phyloP scores from a whole-genome alignment of 2,797 vertebrate genomes.

The Austrolebias charrua region DNA sequence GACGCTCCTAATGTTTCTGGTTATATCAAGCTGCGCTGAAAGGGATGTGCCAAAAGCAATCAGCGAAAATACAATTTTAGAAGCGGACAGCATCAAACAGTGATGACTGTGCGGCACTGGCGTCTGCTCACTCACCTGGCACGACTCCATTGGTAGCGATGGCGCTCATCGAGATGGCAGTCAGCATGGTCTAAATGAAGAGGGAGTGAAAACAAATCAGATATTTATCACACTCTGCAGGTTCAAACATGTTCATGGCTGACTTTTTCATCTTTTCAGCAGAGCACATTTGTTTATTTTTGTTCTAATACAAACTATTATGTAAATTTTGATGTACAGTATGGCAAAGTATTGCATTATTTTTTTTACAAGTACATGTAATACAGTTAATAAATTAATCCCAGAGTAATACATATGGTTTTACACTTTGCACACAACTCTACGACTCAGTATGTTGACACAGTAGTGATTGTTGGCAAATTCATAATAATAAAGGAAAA shows the following conservation, averaged over 20 bases:
- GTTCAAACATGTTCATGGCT: neutral
- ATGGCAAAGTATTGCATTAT: neutral
- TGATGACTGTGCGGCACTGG: slow-evolving; percentile 59
- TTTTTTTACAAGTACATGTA: neutral
- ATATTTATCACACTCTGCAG: slow-evolving; percentile 10
- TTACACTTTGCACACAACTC: neutral
- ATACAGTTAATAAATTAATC: neutral
- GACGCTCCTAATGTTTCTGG: slow-evolving; percentile 59
- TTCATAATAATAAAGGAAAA: slow-evolving; percentile 4
- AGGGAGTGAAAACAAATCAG: slow-evolving; percentile 18
- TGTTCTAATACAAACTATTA: neutral
- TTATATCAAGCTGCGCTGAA: slow-evolving; percentile 61
- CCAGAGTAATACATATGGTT: neutral
- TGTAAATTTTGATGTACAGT: neutral
- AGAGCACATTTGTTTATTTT: neutral
- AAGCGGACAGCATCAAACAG: slow-evolving; percentile 67
- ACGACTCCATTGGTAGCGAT: slow-evolving; percentile 99
- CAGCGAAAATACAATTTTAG: slow-evolving; percentile 62
- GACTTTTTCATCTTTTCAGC: neutral
- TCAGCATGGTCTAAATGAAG: slow-evolving; percentile 92
- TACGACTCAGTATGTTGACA: neutral
- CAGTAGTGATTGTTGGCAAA: neutral
- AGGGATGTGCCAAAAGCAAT: slow-evolving; percentile 63
- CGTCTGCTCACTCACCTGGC: slow-evolving; percentile 88
- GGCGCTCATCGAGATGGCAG: slow-evolving; percentile 99